Base-by-base conservation (phyloP, 2,888 invertebrate genomes). In the Orthosia incerta region DNA sequence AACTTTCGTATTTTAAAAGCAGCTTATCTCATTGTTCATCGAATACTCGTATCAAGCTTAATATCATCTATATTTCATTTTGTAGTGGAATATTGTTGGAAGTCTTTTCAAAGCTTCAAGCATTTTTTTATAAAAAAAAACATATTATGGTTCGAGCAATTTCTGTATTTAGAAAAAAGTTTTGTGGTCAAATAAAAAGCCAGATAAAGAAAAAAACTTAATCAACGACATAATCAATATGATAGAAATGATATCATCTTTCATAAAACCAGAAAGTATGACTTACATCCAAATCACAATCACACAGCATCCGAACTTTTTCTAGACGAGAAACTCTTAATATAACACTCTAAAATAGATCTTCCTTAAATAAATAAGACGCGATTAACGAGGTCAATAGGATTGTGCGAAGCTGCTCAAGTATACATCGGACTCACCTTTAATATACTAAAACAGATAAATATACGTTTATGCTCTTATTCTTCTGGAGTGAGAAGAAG, bases 371-470 rank as follows among this genome's bases (percentile, higher is more conserved):
- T 80, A 86, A 84, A 85, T 85, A 83, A 86, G 45, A 67, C 69
- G 51, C 70, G 72, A 84, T 77, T 80, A 85, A 78, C 76, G 86
- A 85, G 85, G 85, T 80, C 84, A 85, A 86, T 85, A 84, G 80
- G 82, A 82, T 75, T 75, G 71, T 69, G 65, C 73, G 73, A 64
- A 82, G 84, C 76, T 66, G 53, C 76, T 84, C 76, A 73, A 66
- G 55, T 67, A 23, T 70, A 73, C 56, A 74, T 76, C 55, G 76
- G 62, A 71, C 51, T 80, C 78, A 85, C 86, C 80, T 84, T 85
- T 83, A 78, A 71, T 71, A 71, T 79, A 83, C 80, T 71, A 79
- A 74, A 79, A 71, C 81, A 83, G 66, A 81, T 73, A 66, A 74
- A 69, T 65, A 51, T 61, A 73, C 59, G 55, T 66, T 56, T 66